Conservation (phyloP, 1,140 invertebrate species). For the Drosophila albomicans region DNA sequence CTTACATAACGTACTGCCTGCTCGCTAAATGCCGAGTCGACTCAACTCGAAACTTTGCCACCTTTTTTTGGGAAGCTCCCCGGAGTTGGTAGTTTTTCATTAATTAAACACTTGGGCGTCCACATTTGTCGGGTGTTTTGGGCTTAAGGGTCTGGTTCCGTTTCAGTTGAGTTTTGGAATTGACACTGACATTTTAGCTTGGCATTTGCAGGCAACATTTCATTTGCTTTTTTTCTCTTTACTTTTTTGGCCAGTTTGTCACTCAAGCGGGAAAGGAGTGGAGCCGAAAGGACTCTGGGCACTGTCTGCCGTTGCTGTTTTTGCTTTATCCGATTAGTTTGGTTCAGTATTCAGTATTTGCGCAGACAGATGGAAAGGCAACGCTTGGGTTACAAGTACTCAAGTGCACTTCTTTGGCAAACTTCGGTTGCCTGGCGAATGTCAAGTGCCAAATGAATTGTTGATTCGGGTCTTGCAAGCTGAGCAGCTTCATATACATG, state of each 20-base stretch:
- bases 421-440: constrained; percentile 25
- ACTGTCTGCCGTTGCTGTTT: constrained; percentile 9
- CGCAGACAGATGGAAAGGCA: constrained; percentile 1
- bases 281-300: background rate
- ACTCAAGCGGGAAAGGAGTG: background rate
- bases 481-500: constrained; percentile 8
- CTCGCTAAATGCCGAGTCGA: constrained; percentile 51
- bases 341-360: constrained; percentile 40
- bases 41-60: constrained; percentile 50
- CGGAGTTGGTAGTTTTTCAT: constrained; percentile 56
- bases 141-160: background rate
- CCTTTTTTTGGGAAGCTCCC: constrained; percentile 9
- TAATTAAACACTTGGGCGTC: constrained; percentile 61
- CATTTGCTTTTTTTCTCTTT: too few relatives aligned
- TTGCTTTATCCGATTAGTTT: constrained; percentile 53
- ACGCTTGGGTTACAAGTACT: constrained; percentile 12
- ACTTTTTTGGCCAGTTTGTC: background rate
- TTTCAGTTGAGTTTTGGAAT: constrained; percentile 15
- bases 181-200: constrained; percentile 35
- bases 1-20: constrained; percentile 16
- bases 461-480: constrained; percentile 19
- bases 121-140: constrained; percentile 29
- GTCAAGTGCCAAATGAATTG: constrained; percentile 53
- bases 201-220: constrained; percentile 18
- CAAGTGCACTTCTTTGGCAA: constrained; percentile 41